phyloP scores from a whole-genome alignment of 2,888 invertebrate species.

The Drosophila flavopinicola region DNA sequence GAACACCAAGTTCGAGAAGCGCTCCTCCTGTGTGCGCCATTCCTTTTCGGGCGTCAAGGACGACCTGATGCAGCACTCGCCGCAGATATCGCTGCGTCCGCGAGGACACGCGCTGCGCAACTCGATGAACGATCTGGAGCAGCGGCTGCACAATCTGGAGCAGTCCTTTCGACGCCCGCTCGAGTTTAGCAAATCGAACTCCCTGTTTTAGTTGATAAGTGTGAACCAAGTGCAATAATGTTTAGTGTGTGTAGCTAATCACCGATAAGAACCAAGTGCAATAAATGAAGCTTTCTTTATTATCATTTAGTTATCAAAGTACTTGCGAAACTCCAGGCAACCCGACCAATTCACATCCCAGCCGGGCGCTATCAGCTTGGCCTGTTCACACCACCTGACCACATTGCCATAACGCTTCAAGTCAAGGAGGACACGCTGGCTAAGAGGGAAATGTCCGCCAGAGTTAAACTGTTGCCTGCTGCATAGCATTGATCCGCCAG shows the following conservation, averaged over 20 bases:
- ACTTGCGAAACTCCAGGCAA: slow-evolving; percentile 85
- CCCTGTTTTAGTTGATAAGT: slow-evolving; percentile 64
- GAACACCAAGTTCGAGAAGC: slow-evolving; percentile 82
- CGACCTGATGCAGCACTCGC: slow-evolving; percentile 83
- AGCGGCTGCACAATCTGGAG: slow-evolving; percentile 83
- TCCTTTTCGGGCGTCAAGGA: slow-evolving; percentile 84
- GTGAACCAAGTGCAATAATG: slow-evolving; percentile 63
- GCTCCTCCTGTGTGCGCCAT: slow-evolving; percentile 81
- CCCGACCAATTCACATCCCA: slow-evolving; percentile 87
- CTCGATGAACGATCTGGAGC: slow-evolving; percentile 84
- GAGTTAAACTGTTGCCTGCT: slow-evolving; percentile 89
- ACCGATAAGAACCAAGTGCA: slow-evolving; percentile 64
- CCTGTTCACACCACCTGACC: slow-evolving; percentile 86
- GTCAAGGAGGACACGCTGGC: slow-evolving; percentile 89
- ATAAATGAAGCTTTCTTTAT: slow-evolving; percentile 55
- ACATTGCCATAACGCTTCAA: slow-evolving; percentile 89
- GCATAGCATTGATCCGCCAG: slow-evolving; percentile 88
- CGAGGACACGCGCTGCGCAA: slow-evolving; percentile 83
- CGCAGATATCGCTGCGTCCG: slow-evolving; percentile 81
- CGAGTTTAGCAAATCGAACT: slow-evolving; percentile 82
- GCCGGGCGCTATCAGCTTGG: slow-evolving; percentile 86
- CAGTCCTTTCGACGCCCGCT: slow-evolving; percentile 83
- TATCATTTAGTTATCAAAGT: slow-evolving; percentile 53
- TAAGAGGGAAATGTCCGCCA: slow-evolving; percentile 90
- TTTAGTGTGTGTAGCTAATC: slow-evolving; percentile 46